These are phyloP conservation scores for Chionomys nivalis DNA, from an alignment of 2,113 vertebrate genomes.

Conservation along the genomic window DNA sequence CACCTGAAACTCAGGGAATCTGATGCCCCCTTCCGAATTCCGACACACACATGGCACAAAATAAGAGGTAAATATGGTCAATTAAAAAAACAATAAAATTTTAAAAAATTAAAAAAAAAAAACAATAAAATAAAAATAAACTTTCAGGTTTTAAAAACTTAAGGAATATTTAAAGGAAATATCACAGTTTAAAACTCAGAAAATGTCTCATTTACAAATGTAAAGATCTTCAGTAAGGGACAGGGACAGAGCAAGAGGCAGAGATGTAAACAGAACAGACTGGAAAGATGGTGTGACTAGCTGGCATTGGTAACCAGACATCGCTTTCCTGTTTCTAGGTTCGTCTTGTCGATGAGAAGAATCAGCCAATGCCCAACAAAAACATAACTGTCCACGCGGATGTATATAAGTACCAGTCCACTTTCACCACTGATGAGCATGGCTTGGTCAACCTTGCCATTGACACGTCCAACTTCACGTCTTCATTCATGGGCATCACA, in stretches of 20 bases:
- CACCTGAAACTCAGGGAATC: neutral
- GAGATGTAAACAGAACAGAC: neutral
- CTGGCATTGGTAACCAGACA: neutral
- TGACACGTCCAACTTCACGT: conserved; percentile 75
- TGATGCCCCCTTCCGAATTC: neutral
- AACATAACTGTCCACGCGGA: conserved; percentile 48
- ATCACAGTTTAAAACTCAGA: neutral
- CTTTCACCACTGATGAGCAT: conserved; percentile 77
- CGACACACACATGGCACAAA: neutral
- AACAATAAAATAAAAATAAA: neutral
- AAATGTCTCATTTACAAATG: conserved; percentile 10
- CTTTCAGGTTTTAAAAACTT: neutral
- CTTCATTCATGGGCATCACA: conserved; percentile 52
- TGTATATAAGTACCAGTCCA: neutral
- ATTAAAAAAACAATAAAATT: neutral
- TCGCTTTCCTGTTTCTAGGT: conserved; percentile 74
- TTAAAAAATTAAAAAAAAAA: too few relatives aligned
- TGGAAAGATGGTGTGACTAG: neutral
- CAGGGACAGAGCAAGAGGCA: neutral
- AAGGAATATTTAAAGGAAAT: neutral
- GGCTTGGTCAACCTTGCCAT: conserved; percentile 81
- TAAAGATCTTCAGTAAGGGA: neutral
- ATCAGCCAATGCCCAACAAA: conserved; percentile 82
- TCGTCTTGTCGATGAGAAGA: conserved; percentile 81
- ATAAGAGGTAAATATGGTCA: neutral